Evolutionary conservation across 2,888 invertebrate genomes (phyloP), one percentile per base, ranked within the genome.

Genomic region (Blastobasis lacticolella): DNA sequence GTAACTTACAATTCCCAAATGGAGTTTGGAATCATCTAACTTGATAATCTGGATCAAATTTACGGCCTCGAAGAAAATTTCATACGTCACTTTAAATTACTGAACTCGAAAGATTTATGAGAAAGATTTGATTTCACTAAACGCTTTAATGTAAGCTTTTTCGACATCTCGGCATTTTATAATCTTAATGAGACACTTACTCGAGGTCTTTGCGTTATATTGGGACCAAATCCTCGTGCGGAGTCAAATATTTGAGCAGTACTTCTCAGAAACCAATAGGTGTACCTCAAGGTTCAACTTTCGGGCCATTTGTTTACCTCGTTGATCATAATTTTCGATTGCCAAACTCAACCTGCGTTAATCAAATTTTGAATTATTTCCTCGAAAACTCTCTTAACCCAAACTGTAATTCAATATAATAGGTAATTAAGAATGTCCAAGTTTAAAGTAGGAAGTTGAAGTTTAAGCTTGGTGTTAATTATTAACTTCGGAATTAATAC

Each of bases 371-470:
- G 42, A 45, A 48, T 46, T 40, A 55, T 51, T 54, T 48, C 38
- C 50, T 41, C 45, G 45, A 41, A 52, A 59, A 57, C 52, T 48
- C 46, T 53, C 56, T 56, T 54, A 55, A 55, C 53, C 46, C 48
- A 50, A 51, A 56, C 54, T 56, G 64, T 60, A 60, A 64, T 56
- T 54, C 51, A 59, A 64, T 63, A 63, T 60, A 54, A 54, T 50
- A 49, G 54, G 52, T 64, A 61, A 64, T 63, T 64, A 60, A 64
- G 55, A 57, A 57, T 58, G 59, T 54, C 59, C 52, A 58, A 56
- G 50, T 54, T 56, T 61, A 50, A 55, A 59, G 54, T 59, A 53
- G 49, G 49, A 62, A 59, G 60, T 54, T 56, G 51, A 55, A 58
- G 51, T 57, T 57, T 57, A 46, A 50, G 51, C 50, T 54, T 46